Conservation (phyloP, 2,113 vertebrate species). For the Poeciliopsis turrubarensis region DNA sequence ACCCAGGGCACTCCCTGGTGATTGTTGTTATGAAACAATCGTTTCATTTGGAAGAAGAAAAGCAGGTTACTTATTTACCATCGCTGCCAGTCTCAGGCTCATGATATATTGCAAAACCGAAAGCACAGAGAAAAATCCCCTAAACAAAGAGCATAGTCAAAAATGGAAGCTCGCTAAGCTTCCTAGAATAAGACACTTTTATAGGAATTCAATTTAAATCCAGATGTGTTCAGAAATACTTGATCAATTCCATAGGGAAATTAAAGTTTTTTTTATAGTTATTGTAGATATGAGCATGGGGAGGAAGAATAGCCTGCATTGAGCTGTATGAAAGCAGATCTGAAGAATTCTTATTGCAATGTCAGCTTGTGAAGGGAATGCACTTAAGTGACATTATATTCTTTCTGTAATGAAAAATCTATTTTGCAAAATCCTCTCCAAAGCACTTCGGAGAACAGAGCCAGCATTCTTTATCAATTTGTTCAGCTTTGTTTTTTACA, state of each 20-base stretch:
- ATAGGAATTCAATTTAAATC: too few species aligned
- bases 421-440: background rate
- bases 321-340: background rate
- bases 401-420: background rate
- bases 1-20: constrained; percentile 62
- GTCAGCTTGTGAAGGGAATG: background rate
- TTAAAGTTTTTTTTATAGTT: background rate
- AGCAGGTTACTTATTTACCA: background rate
- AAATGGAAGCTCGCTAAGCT: background rate
- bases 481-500: background rate
- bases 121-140: constrained; percentile 43
- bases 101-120: constrained; percentile 54
- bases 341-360: background rate
- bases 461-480: background rate
- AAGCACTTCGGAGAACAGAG: background rate
- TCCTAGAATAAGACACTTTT: background rate
- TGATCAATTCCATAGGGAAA: background rate
- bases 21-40: constrained; percentile 31
- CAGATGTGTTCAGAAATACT: background rate
- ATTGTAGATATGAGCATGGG: background rate
- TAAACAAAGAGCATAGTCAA: constrained; percentile 28
- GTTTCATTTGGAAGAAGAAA: background rate
- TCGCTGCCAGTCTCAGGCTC: constrained; percentile 33
- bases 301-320: background rate
- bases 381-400: background rate